These are phyloP conservation scores for Patiria pectinifera DNA, from an alignment of 53 echinoderm and acorn worm species.

Conservation along the genomic window DNA sequence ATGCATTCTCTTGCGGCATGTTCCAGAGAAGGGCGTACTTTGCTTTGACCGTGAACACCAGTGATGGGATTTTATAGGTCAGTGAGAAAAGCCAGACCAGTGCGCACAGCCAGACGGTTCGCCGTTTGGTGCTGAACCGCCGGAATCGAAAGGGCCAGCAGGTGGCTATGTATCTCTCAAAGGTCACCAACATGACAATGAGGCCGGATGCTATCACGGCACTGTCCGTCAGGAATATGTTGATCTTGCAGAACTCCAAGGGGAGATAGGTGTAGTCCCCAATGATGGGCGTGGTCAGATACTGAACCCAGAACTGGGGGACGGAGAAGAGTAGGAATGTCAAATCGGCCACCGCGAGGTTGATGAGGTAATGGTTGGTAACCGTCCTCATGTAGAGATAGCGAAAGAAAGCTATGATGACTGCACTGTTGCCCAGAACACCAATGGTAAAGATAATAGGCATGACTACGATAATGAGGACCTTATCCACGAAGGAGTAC, in stretches of 20 bases:
- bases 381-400: constrained; percentile 84
- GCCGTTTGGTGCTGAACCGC: constrained; percentile 86
- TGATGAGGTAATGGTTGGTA: constrained; percentile 88
- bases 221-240: constrained; percentile 75
- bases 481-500: constrained; percentile 77
- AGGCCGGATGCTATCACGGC: constrained; percentile 82
- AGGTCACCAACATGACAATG: constrained; percentile 87
- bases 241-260: constrained; percentile 50
- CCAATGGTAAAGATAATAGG: constrained; percentile 92
- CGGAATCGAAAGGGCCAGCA: constrained; percentile 95
- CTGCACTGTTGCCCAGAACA: constrained; percentile 88
- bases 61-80: constrained; percentile 85
- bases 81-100: constrained; percentile 83
- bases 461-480: constrained; percentile 88
- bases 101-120: constrained; percentile 80
- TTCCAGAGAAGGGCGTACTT: constrained; percentile 45
- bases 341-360: constrained; percentile 81
- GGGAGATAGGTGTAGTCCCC: constrained; percentile 58
- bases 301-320: constrained; percentile 69
- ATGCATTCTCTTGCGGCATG: constrained; percentile 22
- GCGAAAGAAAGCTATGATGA: constrained; percentile 85
- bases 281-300: constrained; percentile 61
- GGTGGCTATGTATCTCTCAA: constrained; percentile 93
- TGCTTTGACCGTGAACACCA: constrained; percentile 71
- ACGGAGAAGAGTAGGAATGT: constrained; percentile 62